Evolutionary conservation across 2,113 vertebrate species (phyloP).

Genomic region (Onychostoma macrolepis): DNA sequence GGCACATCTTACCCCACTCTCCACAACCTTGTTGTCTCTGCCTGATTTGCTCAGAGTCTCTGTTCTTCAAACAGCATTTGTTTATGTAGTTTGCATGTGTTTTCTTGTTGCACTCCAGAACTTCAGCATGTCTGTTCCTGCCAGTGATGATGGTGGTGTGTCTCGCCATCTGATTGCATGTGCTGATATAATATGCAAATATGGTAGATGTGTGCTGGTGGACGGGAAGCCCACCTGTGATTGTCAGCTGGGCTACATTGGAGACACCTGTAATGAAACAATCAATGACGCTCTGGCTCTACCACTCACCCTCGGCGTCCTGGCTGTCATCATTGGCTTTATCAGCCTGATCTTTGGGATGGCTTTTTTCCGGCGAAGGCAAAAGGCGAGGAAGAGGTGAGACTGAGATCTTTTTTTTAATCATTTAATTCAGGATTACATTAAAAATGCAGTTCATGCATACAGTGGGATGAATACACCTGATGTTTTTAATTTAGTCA

Average conservation of each 20-base stretch:
- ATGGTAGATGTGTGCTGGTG: conserved; percentile 72
- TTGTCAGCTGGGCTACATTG: conserved; percentile 79
- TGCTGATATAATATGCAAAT: conserved; percentile 66
- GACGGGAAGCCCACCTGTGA: conserved; percentile 69
- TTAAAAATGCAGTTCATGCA: background rate
- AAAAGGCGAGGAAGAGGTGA: conserved; percentile 67
- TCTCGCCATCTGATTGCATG: background rate
- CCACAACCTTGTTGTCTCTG: background rate
- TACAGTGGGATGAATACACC: background rate
- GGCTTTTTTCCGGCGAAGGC: conserved; percentile 68
- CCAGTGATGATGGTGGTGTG: background rate
- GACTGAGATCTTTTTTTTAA: background rate
- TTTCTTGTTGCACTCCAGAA: background rate
- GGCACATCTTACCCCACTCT: background rate
- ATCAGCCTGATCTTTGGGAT: conserved; percentile 68
- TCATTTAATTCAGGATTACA: background rate
- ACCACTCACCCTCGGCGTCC: conserved; percentile 72
- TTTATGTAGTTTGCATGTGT: background rate
- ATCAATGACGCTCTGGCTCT: conserved; percentile 67
- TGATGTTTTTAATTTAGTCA: no score
- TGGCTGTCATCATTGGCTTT: conserved; percentile 68
- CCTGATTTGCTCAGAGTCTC: background rate
- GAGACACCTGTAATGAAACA: conserved; percentile 75
- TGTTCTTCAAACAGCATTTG: background rate
- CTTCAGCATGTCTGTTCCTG: background rate